A percentile compares a stretch with the other conserved stretches of the same genome.
These are phyloP conservation scores for Rhamnusium bicolor DNA, from an alignment of 2,888 invertebrate species.

Conservation along the genomic window DNA sequence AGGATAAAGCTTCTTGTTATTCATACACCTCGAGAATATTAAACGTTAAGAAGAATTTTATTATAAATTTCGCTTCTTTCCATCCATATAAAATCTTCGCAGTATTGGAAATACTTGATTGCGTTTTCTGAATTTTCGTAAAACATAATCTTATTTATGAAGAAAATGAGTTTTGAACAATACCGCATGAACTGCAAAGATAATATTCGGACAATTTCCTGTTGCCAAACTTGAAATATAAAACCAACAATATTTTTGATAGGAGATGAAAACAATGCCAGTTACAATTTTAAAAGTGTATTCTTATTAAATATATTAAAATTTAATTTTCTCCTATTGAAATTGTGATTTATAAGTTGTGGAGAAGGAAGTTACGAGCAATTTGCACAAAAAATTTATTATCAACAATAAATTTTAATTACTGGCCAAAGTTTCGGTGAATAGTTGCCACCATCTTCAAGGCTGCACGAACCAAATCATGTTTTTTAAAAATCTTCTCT, in stretches of 20 bases:
- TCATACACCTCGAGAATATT: slow-evolving; percentile 14
- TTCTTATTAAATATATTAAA: too few species aligned
- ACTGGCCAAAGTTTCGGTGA: too few species aligned
- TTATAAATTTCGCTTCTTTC: not conserved
- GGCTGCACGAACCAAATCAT: too few species aligned
- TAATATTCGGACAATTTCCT: not conserved
- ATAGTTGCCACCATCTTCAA: too few species aligned
- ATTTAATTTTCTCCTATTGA: too few species aligned
- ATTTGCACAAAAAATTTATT: too few species aligned
- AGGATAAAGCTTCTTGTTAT: slow-evolving; percentile 40
- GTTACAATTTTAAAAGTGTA: too few species aligned
- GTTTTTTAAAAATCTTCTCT: too few species aligned
- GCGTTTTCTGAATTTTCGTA: not conserved
- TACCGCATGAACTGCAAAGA: not conserved
- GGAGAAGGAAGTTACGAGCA: too few species aligned
- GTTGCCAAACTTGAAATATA: not conserved
- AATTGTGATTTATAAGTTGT: too few species aligned
- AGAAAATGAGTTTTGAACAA: not conserved
- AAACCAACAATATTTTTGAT: not conserved
- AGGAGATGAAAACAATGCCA: too few species aligned
- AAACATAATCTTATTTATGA: not conserved
- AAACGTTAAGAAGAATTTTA: not conserved
- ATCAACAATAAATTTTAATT: too few species aligned
- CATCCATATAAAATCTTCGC: not conserved
- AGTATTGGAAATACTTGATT: not conserved